phyloP scores from a whole-genome alignment of 2,888 invertebrate genomes.

The Nipponacmea schrenckii region DNA sequence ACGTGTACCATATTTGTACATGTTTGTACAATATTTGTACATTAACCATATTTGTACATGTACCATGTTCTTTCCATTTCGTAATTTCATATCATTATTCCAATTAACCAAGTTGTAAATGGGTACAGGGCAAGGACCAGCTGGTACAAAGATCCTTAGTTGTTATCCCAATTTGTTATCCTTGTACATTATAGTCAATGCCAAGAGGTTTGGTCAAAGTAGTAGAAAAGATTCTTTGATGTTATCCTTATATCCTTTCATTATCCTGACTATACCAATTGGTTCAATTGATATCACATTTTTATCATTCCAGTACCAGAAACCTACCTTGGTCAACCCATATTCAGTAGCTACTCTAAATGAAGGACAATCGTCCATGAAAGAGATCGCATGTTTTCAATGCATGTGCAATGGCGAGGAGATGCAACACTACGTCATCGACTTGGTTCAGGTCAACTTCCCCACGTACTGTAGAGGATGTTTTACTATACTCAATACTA shows the following conservation, averaged over 20 bases:
- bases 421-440: background rate
- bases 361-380: background rate
- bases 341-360: background rate
- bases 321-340: background rate
- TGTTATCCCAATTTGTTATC: too few relatives aligned
- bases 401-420: background rate
- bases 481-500: background rate
- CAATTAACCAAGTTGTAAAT: too few relatives aligned
- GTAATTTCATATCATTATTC: too few relatives aligned
- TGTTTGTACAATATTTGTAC: too few relatives aligned
- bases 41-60: too few relatives aligned
- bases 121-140: too few relatives aligned
- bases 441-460: background rate
- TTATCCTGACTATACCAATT: background rate
- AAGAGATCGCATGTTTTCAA: background rate
- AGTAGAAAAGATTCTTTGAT: background rate
- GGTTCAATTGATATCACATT: background rate
- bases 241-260: background rate
- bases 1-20: too few relatives aligned
- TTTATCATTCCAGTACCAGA: background rate
- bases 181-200: background rate
- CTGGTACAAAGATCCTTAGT: too few relatives aligned
- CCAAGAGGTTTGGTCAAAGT: background rate
- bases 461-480: slow-evolving; percentile 3
- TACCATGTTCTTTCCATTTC: too few relatives aligned